Percentiles rank a stretch among this genome's conserved stretches.
Evolutionary conservation across 2,888 invertebrate species (phyloP).

Genomic region (Myopa testacea): DNA sequence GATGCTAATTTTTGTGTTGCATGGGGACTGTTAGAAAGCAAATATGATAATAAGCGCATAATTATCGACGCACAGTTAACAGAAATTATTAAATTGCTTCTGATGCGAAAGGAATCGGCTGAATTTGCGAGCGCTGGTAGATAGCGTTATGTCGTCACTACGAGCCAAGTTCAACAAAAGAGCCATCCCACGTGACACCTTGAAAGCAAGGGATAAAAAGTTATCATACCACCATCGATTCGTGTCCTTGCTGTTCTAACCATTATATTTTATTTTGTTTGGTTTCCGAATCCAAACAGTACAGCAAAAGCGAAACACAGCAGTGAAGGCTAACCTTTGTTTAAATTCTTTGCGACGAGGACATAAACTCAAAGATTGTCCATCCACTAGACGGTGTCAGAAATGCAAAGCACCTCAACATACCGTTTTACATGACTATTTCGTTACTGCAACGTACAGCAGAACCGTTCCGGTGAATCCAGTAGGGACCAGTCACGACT

Average conservation of each 20-base stretch:
- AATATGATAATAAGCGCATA: conserved; percentile 37
- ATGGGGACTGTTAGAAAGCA: conserved; percentile 30
- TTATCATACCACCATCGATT: conserved; percentile 16
- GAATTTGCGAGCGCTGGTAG: neutral
- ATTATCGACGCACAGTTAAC: conserved; percentile 28
- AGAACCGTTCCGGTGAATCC: too few relatives aligned
- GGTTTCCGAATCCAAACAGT: neutral
- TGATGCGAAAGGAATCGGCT: conserved; percentile 11
- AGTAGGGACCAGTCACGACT: too few relatives aligned
- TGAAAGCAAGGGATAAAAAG: conserved; percentile 6
- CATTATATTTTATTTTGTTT: conserved; percentile 17
- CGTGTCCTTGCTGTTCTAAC: conserved; percentile 15
- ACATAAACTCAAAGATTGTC: neutral
- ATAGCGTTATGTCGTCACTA: conserved; percentile 15
- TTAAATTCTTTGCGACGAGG: neutral
- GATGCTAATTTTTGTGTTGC: conserved; percentile 30
- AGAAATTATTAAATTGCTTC: neutral
- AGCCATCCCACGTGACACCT: neutral
- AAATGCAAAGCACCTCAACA: conserved; percentile 25
- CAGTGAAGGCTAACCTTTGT: neutral
- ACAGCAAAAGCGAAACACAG: neutral
- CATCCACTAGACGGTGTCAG: conserved; percentile 23
- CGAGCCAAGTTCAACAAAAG: conserved; percentile 12
- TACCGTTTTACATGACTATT: too few relatives aligned
- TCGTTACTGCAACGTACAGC: too few relatives aligned